These are phyloP conservation scores for Chloropsis hardwickii DNA, from an alignment of 2,113 vertebrate genomes.

Conservation along the genomic window DNA sequence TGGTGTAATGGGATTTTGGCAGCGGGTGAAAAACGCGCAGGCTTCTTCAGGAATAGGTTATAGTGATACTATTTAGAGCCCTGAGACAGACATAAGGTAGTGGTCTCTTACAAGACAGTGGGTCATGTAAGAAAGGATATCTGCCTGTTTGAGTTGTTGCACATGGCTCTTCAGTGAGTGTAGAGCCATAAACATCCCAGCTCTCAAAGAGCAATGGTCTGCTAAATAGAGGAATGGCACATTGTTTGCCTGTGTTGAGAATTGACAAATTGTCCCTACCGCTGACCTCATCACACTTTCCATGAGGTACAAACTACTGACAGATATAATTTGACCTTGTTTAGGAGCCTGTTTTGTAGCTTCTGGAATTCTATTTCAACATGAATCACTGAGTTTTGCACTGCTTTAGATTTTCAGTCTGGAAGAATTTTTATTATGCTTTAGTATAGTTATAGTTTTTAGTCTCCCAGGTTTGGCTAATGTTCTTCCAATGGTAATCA, in stretches of 20 bases:
- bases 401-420: not conserved
- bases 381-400: not conserved
- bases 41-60: not conserved
- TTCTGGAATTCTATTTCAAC: not conserved
- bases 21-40: not conserved
- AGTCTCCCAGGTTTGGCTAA: not conserved
- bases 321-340: not conserved
- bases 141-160: not conserved
- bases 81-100: not conserved
- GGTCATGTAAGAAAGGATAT: not conserved
- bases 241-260: not conserved
- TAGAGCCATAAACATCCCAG: not conserved
- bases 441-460: not conserved
- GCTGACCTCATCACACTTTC: not conserved
- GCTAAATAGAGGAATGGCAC: fast-evolving
- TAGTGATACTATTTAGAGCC: not conserved
- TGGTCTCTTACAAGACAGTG: not conserved
- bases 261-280: not conserved
- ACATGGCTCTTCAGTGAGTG: not conserved
- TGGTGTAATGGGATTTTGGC: not conserved
- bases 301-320: not conserved
- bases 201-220: not conserved
- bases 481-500: not conserved
- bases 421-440: not conserved
- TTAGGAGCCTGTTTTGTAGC: not conserved